phyloP scores from a whole-genome alignment of 2,797 vertebrate species.

The Choloepus didactylus region DNA sequence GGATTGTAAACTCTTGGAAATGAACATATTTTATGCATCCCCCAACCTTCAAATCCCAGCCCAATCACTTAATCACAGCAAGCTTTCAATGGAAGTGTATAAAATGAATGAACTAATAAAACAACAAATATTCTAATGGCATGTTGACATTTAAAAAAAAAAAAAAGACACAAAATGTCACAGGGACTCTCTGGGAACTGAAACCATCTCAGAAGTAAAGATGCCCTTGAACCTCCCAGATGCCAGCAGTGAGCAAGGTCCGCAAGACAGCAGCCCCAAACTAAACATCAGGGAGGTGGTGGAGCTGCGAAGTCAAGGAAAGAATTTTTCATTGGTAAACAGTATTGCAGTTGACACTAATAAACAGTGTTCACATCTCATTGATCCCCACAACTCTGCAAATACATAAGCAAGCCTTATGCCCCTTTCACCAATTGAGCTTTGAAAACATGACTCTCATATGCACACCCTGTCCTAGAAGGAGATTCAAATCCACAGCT shows the following conservation, averaged over 20 bases:
- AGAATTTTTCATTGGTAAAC: not conserved
- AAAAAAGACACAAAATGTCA: not conserved
- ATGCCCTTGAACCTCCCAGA: not conserved
- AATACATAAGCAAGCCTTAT: not conserved
- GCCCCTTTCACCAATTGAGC: not conserved
- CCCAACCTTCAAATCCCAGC: not conserved
- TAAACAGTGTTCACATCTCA: not conserved
- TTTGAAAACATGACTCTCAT: not conserved
- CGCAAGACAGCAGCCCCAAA: not conserved
- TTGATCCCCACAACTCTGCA: not conserved
- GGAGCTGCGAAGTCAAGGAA: not conserved
- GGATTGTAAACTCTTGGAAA: not conserved
- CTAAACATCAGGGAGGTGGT: not conserved
- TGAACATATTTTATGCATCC: not conserved
- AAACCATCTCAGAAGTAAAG: conserved; percentile 43
- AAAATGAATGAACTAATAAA: conserved; percentile 38
- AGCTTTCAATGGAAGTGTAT: not conserved
- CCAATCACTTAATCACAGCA: not conserved
- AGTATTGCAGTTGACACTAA: not conserved
- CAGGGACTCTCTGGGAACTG: not conserved
- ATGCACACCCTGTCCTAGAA: not conserved
- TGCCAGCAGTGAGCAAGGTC: not conserved
- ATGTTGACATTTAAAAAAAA: not conserved
- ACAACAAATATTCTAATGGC: not conserved
- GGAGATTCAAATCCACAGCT: not conserved